A percentile compares a stretch with the other conserved stretches of the same genome.
phyloP scores from a whole-genome alignment of 1,140 invertebrate genomes.

The Bombyx mandarina region DNA sequence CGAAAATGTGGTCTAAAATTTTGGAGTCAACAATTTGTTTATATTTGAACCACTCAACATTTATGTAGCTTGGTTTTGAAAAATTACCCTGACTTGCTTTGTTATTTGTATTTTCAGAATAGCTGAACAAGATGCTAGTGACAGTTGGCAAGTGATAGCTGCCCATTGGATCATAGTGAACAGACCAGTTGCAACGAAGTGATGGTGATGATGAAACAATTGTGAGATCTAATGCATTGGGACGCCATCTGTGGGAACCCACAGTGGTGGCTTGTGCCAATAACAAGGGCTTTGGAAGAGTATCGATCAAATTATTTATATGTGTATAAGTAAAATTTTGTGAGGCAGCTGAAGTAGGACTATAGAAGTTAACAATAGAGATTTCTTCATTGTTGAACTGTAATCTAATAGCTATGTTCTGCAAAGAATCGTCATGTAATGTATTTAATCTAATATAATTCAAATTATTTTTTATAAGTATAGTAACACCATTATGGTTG shows the following conservation, averaged over 20 bases:
- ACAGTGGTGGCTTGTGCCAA: conserved; percentile 8
- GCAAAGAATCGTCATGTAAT: no score
- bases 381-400: no score
- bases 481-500: conserved; percentile 16
- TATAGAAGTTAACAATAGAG: no score
- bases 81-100: conserved; percentile 1
- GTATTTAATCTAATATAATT: neutral
- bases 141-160: conserved; percentile 15
- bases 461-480: conserved; percentile 11
- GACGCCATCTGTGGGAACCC: conserved; percentile 10
- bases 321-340: neutral
- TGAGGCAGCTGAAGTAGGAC: no score
- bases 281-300: neutral
- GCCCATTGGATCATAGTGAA: conserved; percentile 12
- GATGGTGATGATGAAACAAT: conserved; percentile 7
- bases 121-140: conserved; percentile 5
- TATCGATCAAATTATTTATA: conserved; percentile 2
- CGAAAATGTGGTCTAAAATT: neutral
- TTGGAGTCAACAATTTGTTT: neutral
- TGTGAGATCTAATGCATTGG: conserved; percentile 15
- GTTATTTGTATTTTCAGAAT: conserved; percentile 2
- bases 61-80: conserved; percentile 8
- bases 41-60: conserved; percentile 9
- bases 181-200: neutral
- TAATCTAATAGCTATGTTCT: no score